Evolutionary conservation across 2,113 vertebrate species (phyloP).

Genomic region (Cygnus buccinator): DNA sequence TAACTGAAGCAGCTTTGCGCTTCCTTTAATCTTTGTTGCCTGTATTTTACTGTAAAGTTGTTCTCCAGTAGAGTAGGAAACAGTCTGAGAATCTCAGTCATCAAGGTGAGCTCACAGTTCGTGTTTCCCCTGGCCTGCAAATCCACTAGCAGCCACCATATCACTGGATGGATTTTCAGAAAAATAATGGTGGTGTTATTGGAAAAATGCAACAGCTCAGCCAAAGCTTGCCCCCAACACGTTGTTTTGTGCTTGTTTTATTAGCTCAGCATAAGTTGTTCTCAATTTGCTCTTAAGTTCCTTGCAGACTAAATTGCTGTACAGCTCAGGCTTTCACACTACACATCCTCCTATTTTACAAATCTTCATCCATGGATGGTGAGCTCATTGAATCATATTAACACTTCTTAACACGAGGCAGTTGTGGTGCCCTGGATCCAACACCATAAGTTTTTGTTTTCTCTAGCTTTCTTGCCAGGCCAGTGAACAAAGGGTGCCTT

Average conservation of each 20-base stretch:
- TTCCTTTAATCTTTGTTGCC: not conserved
- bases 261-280: not conserved
- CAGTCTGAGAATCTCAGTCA: not conserved
- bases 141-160: not conserved
- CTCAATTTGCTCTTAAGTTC: not conserved
- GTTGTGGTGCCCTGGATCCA: not conserved
- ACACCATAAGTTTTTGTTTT: rapidly evolving
- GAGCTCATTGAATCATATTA: not conserved
- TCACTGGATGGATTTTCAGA: not conserved
- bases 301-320: not conserved
- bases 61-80: not conserved
- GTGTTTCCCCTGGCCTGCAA: rapidly evolving
- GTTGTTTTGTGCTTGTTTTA: not conserved
- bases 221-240: not conserved
- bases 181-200: not conserved
- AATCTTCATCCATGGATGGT: rapidly evolving
- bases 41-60: not conserved
- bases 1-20: not conserved
- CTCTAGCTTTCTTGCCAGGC: not conserved
- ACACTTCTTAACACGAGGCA: rapidly evolving
- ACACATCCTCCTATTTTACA: not conserved
- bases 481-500: not conserved
- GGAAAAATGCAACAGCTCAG: not conserved
- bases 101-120: not conserved
- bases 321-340: not conserved